Base-by-base conservation (phyloP, 2,113 vertebrate genomes). In the Grammomys dolichurus region DNA sequence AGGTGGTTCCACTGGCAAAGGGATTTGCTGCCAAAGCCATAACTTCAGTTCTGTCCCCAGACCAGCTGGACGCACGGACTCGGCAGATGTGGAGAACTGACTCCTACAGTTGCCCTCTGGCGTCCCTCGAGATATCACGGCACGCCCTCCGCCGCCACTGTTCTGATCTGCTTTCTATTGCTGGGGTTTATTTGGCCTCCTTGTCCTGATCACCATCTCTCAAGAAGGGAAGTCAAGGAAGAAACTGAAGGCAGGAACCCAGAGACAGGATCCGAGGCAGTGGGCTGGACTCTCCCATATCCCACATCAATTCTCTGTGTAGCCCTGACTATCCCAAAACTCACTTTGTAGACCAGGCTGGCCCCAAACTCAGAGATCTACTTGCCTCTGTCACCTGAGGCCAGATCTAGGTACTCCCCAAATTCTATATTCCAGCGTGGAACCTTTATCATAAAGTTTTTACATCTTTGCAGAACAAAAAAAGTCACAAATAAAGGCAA, bases 41-140 rank as follows among this genome's bases (percentile, higher is more conserved):
- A 9, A 10, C 82, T 81, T 81, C 31, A n/a, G 51, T 81, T n/a
- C 58, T 43, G 3, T 65, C 60, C 82, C 40, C 58, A 46, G 40
- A n/a, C 26, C 3, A 2, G 8, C 46, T 7, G 46, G 46, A 48
- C 46, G 46, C 7, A 31, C 0, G 7, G 22, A 17, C 1, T 1
- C 2, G 14, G 40, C 24, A 13, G 80, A 60, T 13, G 12, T 22
- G 1, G 26, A 85, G n/a, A 26, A 16, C 36, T 7, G 24, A 7
- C 40, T 67, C 56, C 10, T 82, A n/a, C 36, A 40, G 9, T 82
- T 60, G 54, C 40, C 54, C 80, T 58, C 51, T 60, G 54, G 36
- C 80, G 5, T 14, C 40, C 60, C 40, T 31, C 13, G 0, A 0
- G 13, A 24, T 58, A 43, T 24, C 22, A 2, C 28, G 58, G 56